Evolutionary conservation across 2,113 vertebrate species (phyloP).

Genomic region (Psilopsiagon aymara): DNA sequence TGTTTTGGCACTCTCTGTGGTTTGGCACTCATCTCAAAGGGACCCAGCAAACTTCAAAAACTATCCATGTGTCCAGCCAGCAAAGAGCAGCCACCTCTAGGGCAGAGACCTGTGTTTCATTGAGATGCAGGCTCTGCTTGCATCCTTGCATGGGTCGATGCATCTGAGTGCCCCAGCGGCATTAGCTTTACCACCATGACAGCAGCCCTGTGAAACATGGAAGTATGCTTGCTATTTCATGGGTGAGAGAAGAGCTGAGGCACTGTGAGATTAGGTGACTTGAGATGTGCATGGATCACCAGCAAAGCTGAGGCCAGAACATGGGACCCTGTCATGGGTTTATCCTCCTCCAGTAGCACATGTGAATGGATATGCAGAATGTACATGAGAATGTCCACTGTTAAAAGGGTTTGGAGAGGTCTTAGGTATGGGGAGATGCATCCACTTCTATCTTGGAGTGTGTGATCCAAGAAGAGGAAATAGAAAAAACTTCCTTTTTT

Average conservation of each 20-base stretch:
- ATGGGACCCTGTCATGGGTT: neutral
- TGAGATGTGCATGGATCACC: neutral
- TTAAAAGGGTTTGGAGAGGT: neutral
- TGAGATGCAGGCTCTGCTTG: neutral
- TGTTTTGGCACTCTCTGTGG: neutral
- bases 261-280: neutral
- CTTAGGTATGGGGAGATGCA: neutral
- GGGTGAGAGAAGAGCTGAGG: neutral
- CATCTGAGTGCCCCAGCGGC: neutral
- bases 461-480: neutral
- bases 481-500: neutral
- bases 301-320: neutral
- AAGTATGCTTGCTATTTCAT: neutral
- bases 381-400: accelerated
- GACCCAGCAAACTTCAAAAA: accelerated
- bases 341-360: neutral
- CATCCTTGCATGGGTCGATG: neutral
- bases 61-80: neutral
- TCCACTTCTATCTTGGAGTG: neutral
- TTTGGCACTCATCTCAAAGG: constrained; percentile 32
- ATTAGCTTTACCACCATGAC: neutral
- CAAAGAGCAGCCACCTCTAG: neutral
- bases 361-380: neutral
- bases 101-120: neutral
- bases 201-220: neutral